Evolutionary conservation across 1,140 invertebrate genomes (phyloP).

Genomic region (Saxidomus purpurata): DNA sequence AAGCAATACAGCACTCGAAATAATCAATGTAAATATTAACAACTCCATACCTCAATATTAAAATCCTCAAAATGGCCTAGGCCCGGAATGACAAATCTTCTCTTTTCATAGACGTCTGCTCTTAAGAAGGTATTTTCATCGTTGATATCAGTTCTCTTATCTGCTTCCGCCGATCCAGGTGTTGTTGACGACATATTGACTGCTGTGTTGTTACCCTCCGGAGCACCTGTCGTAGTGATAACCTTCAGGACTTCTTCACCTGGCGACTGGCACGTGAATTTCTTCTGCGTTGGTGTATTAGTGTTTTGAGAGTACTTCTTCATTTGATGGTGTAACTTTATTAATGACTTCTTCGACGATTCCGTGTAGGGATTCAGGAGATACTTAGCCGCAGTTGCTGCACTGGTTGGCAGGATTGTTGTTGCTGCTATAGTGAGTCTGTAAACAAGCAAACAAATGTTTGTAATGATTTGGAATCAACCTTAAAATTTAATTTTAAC

Average conservation of each 20-base stretch:
- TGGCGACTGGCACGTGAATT: constrained; percentile 11
- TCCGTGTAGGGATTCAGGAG: neutral
- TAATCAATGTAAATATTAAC: no score
- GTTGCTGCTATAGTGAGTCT: neutral
- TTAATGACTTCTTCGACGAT: neutral
- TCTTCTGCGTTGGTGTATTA: neutral
- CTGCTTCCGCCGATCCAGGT: neutral
- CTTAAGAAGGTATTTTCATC: constrained; percentile 55
- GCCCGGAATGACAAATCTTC: constrained; percentile 79
- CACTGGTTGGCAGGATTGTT: neutral
- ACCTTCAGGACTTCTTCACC: neutral
- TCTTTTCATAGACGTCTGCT: constrained; percentile 76
- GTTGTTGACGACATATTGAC: neutral
- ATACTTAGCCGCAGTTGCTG: neutral
- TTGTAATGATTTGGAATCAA: no score
- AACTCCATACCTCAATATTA: constrained; percentile 87
- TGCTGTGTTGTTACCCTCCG: neutral
- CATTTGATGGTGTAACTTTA: neutral
- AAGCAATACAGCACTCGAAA: no score
- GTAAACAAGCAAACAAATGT: neutral
- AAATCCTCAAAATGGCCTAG: constrained; percentile 88
- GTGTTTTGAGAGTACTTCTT: neutral
- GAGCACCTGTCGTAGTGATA: neutral
- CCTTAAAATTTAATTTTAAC: no score
- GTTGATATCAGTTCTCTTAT: neutral